These are phyloP conservation scores for Brachionus koreanus DNA, from an alignment of 1,140 invertebrate genomes.

Conservation along the genomic window DNA sequence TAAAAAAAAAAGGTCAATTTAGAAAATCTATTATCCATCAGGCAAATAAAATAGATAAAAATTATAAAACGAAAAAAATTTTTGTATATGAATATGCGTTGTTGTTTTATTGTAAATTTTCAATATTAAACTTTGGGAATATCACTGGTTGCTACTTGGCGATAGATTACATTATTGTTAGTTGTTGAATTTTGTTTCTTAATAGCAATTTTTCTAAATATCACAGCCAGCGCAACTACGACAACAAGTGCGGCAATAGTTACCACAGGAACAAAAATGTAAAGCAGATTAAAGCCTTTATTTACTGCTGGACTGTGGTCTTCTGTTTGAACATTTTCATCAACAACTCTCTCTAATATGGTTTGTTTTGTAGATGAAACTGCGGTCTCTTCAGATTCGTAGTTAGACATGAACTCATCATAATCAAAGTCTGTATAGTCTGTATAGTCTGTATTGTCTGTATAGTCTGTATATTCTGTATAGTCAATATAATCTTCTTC, in stretches of 20 bases:
- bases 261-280: background rate
- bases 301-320: background rate
- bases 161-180: background rate
- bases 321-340: background rate
- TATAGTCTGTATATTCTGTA: too few species aligned
- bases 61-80: too few species aligned
- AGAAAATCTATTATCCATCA: too few species aligned
- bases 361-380: background rate
- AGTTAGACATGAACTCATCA: background rate
- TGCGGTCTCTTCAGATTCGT: background rate
- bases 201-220: background rate
- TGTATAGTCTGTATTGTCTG: too few species aligned
- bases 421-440: background rate
- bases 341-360: background rate
- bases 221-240: background rate
- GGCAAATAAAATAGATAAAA: too few species aligned
- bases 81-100: too few species aligned
- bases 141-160: background rate
- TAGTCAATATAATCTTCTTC: background rate
- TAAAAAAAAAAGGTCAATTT: too few species aligned
- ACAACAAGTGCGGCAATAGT: background rate
- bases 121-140: background rate
- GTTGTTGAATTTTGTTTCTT: background rate
- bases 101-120: background rate
- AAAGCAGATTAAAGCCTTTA: background rate